These are phyloP conservation scores for Chloroceryle inda DNA, from an alignment of 2,797 vertebrate genomes.

Conservation along the genomic window DNA sequence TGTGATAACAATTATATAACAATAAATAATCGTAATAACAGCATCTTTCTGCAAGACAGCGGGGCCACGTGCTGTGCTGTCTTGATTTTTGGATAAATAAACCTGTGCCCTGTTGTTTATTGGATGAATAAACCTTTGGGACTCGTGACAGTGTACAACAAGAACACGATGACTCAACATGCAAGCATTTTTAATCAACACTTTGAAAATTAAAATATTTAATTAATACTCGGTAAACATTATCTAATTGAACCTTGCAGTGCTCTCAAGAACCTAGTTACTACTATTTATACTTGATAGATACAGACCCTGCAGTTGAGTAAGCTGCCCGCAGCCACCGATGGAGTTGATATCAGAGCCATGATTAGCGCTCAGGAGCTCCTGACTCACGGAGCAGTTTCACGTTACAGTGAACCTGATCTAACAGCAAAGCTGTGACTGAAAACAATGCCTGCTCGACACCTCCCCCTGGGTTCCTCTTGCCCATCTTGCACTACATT, in stretches of 20 bases:
- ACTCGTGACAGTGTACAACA: not conserved
- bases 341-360: not conserved
- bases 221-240: constrained; percentile 14
- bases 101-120: not conserved
- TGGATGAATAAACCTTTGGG: not conserved
- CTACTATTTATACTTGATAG: not conserved
- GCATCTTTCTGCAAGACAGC: not conserved
- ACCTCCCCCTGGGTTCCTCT: not conserved
- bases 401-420: not conserved
- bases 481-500: not conserved
- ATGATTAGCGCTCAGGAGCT: not conserved
- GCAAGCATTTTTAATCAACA: not conserved
- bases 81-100: constrained; percentile 31
- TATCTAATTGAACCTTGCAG: constrained; percentile 27
- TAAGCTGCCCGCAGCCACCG: not conserved
- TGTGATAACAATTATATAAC: not conserved
- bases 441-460: not conserved
- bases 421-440: not conserved
- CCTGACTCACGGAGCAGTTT: not conserved
- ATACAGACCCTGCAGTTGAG: not conserved
- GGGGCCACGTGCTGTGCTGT: not conserved
- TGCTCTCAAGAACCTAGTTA: not conserved
- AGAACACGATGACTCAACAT: not conserved
- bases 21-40: constrained; percentile 11
- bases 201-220: not conserved